phyloP scores from a whole-genome alignment of 2,797 vertebrate genomes.

The Rhinichthys osculus region DNA sequence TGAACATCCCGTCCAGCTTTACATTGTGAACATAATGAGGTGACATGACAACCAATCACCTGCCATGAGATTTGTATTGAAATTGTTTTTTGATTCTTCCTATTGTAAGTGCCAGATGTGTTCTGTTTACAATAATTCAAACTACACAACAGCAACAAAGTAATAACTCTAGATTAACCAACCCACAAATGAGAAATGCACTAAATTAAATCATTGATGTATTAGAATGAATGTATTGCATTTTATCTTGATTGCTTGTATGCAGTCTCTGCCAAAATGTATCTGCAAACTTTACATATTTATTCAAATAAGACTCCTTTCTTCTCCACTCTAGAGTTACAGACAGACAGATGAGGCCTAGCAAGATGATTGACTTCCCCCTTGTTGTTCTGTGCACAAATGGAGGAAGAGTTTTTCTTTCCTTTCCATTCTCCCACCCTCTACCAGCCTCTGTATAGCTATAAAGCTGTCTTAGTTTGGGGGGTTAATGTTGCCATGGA shows the following conservation, averaged over 20 bases:
- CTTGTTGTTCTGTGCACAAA: slow-evolving; percentile 53
- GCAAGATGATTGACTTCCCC: slow-evolving; percentile 56
- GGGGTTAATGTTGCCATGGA: slow-evolving; percentile 73
- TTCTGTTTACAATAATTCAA: neutral
- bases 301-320: neutral
- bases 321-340: neutral
- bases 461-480: slow-evolving; percentile 46
- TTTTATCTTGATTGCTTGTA: neutral
- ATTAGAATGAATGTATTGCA: neutral
- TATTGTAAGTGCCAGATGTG: neutral
- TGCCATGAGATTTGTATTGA: neutral
- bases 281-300: slow-evolving; percentile 17
- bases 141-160: neutral
- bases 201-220: neutral
- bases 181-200: neutral
- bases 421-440: slow-evolving; percentile 20
- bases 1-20: neutral
- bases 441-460: neutral
- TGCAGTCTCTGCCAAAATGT: slow-evolving; percentile 3
- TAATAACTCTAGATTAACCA: neutral
- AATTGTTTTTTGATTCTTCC: neutral
- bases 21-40: neutral
- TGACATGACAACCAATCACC: neutral
- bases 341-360: slow-evolving; percentile 46
- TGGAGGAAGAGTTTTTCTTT: slow-evolving; percentile 40